Base-by-base conservation (phyloP, 2,888 invertebrate species). In the Neoscelio sp. region DNA sequence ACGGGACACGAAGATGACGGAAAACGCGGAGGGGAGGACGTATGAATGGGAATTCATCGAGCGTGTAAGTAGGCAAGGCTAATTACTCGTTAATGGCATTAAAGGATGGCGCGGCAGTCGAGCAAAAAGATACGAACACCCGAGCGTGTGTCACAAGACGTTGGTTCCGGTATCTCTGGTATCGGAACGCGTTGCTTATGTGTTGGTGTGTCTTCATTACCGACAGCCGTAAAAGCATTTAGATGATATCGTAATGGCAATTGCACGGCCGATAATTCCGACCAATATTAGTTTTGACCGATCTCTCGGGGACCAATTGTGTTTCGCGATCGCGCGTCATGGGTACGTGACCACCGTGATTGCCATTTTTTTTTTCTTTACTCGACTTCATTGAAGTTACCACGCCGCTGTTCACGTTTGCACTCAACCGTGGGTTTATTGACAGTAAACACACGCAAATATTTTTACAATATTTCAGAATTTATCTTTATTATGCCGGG, bases 21-120 rank as follows among this genome's bases (percentile, higher is more conserved):
- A 78, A 73, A 73, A 70, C 42, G 40, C 62, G 44, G 64, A 75
- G 65, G 75, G 79, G 79, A 79, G 65, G 74, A 70, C 44, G 52
- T 46, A 35, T 79, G 76, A 80, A 76, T 80, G 80, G 73, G 42
- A 73, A 80, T 73, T 67, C 71, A 68, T 84, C 85, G 85, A 86
- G 88, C 85, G 83, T 81, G 87, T 87, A 89, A 89, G 89, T 89
- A 88, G 89, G 87, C 88, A 89, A 88, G 87, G 86, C 88, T 89
- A 89, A 88, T 88, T 88, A 89, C 87, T 87, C 85, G 81, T 86
- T 84, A 86, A 87, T 87, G 84, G 84, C 82, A 84, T 73, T 73
- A 73, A 76, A 68, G 62, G 73, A 80, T 56, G 67, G 68, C 50
- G 58, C 50, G 46, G 62, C 64, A 17, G 40, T 13, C 35, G 52